A percentile compares a stretch with the other conserved stretches of the same genome.
Evolutionary conservation across 1,140 invertebrate species (phyloP).

Genomic region (Amphibalanus amphitrite): DNA sequence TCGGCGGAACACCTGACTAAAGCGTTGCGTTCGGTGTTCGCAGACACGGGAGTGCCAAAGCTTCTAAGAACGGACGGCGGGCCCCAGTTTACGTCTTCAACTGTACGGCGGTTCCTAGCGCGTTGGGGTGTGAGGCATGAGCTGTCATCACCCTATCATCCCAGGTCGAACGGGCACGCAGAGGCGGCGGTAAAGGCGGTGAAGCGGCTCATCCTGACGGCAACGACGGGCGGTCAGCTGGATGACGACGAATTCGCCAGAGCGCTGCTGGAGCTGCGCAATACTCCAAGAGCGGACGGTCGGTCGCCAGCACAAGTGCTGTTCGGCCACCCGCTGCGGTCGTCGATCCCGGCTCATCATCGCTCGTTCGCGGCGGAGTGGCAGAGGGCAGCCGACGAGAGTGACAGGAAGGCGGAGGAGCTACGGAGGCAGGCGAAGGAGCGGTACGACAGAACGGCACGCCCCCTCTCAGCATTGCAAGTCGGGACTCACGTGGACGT

Average conservation of each 20-base stretch:
- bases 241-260: background rate
- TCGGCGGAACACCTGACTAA: constrained; percentile 2
- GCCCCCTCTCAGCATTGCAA: background rate
- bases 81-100: background rate
- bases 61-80: constrained; percentile 5
- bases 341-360: constrained; percentile 9
- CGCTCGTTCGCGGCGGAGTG: constrained; percentile 13
- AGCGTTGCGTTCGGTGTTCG: background rate
- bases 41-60: constrained; percentile 7
- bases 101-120: background rate
- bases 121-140: constrained; percentile 8
- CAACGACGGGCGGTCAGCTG: background rate
- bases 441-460: background rate
- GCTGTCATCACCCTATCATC: constrained; percentile 5
- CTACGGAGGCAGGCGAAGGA: background rate
- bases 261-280: constrained; percentile 9
- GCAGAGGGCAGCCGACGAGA: constrained; percentile 11
- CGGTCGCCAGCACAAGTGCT: constrained; percentile 14
- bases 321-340: constrained; percentile 10
- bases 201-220: constrained; percentile 4
- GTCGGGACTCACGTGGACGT: background rate
- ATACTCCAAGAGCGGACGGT: constrained; percentile 8
- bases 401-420: background rate
- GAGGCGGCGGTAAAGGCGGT: constrained; percentile 4
- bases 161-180: constrained; percentile 5